Evolutionary conservation across 2,797 vertebrate genomes (phyloP), one percentile per base, ranked within the genome.

Genomic region (Morelia viridis): DNA sequence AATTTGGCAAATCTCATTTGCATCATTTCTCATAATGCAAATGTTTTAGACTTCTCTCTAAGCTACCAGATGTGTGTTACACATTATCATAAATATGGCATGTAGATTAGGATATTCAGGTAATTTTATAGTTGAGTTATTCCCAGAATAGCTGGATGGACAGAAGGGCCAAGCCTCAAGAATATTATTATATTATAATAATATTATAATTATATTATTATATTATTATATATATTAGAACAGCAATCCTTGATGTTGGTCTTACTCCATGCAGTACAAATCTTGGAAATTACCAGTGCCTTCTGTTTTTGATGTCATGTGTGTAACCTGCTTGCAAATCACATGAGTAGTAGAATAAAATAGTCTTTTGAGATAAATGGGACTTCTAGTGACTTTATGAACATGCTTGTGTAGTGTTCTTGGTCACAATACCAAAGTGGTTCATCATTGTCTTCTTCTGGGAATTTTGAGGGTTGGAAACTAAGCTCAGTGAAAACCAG

Each of bases 91-190:
- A n/a, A 53, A n/a, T 31, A 57, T 50, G 10, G 41, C 28, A 5
- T 60, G 56, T 56, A 86, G 28, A 61, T 76, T 60, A 62, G 71
- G 19, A 88, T 86, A 89, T 35, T 90, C 19, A 56, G 19, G 12
- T 65, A 86, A 46, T 53, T 84, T 92, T 17, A 58, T 86, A 60
- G 7, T 28, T 92, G 83, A 90, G 12, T 92, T 90, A 87, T 90
- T 56, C 4, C 60, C 83, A 60, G 84, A 92, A 87, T 64, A 92
- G 65, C 64, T 90, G 88, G 64, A 61, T 53, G 57, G 41, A 90
- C 19, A 22, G 35, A 68, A 85, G 62, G 65, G 22, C 64, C 61
- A 88, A 85, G 80, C n/a, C 46, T 60, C 88, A 90, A 87, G 57
- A 53, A 10, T 62, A 26, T 62, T 80, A 24, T 41, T 41, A 41